These are phyloP conservation scores for Drosophila picticornis DNA, from an alignment of 2,888 invertebrate species.

Conservation along the genomic window DNA sequence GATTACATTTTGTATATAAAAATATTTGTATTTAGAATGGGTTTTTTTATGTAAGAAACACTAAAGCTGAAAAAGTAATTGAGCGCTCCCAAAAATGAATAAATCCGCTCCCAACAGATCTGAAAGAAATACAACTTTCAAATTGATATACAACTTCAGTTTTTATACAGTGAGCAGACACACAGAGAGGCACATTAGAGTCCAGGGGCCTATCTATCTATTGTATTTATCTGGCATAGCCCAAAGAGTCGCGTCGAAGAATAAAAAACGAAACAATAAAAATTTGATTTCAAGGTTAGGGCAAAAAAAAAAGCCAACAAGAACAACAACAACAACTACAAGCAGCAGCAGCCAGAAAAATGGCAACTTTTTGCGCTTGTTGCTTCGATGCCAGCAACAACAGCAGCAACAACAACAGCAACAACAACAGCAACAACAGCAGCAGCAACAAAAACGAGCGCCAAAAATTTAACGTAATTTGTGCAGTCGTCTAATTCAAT, in stretches of 20 bases:
- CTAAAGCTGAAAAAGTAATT: not conserved
- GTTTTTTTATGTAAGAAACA: not conserved
- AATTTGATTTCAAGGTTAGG: constrained; percentile 73
- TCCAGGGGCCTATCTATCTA: constrained; percentile 45
- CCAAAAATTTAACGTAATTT: constrained; percentile 73
- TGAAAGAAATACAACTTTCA: constrained; percentile 33
- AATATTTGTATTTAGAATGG: not conserved
- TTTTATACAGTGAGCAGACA: constrained; percentile 13
- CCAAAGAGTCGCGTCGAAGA: constrained; percentile 18
- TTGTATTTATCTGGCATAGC: constrained; percentile 45
- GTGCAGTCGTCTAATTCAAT: constrained; percentile 76
- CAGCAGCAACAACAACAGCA: constrained; percentile 22
- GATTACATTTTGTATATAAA: not conserved
- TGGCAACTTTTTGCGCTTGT: constrained; percentile 70
- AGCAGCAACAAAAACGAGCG: constrained; percentile 64
- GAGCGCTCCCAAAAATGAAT: not conserved
- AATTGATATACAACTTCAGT: constrained; percentile 41
- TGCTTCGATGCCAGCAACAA: constrained; percentile 56
- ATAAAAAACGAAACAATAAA: constrained; percentile 40
- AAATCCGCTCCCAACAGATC: not conserved
- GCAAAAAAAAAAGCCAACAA: constrained; percentile 40
- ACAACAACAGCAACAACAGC: constrained; percentile 5
- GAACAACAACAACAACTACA: constrained; percentile 11
- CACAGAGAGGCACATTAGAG: constrained; percentile 8
- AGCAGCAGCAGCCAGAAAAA: constrained; percentile 24